Evolutionary conservation across 2,113 vertebrate genomes (phyloP).

Genomic region (Thryonomys swinderianus): DNA sequence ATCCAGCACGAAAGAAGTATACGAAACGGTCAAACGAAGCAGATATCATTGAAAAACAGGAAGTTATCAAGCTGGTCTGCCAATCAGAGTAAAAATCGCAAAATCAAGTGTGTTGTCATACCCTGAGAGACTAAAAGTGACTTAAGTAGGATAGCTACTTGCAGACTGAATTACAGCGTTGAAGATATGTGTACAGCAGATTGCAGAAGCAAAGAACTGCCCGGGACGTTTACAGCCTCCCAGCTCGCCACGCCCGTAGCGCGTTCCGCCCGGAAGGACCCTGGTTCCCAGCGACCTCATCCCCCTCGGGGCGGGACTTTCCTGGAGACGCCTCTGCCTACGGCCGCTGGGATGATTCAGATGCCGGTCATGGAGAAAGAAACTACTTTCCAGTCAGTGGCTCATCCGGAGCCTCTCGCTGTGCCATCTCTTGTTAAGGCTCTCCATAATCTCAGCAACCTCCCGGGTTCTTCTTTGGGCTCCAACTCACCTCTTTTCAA

Average conservation of each 20-base stretch:
- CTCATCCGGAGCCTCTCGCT: background rate
- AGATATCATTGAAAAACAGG: background rate
- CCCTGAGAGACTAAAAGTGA: background rate
- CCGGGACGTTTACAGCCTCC: background rate
- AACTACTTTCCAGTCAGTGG: background rate
- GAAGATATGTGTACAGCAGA: background rate
- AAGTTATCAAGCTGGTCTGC: background rate
- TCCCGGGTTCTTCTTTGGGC: background rate
- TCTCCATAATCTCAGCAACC: too few species aligned
- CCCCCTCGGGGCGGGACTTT: background rate
- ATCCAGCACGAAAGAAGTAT: background rate
- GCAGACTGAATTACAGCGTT: background rate
- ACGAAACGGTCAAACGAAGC: background rate
- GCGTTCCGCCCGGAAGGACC: background rate
- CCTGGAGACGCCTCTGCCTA: background rate
- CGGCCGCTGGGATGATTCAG: background rate
- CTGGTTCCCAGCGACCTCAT: background rate
- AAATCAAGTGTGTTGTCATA: background rate
- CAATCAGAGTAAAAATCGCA: background rate
- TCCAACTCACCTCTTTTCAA: background rate
- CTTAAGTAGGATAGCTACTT: background rate
- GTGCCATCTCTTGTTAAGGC: background rate
- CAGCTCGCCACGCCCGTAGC: background rate
- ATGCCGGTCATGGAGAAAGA: background rate
- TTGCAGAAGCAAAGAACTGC: background rate